Base-by-base conservation (phyloP, 1,140 invertebrate species). In the Eubasilissa regina region DNA sequence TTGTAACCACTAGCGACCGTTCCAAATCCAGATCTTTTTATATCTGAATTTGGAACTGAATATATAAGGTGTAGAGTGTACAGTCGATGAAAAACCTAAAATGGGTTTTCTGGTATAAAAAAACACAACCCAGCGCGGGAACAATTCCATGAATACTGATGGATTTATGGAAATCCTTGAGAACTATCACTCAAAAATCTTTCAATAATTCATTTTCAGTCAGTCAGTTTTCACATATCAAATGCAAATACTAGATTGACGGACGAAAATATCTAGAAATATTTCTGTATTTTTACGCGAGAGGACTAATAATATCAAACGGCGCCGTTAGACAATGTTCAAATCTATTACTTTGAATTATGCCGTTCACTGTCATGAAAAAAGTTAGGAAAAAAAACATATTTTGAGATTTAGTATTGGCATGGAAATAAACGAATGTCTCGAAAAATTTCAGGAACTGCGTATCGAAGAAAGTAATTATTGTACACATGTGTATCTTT, bases 181-280 rank as follows among this genome's bases (percentile, higher is more conserved):
- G 11, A 64, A 64, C 60, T 64, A 64, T 64, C 60, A 43, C 35
- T 35, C 13, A n/a, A 43, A 15, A 64, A 35, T 43, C 60, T 64
- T 43, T 64, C 60, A 64, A 64, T 64, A 64, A 64, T 64, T 64
- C 60, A 64, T 64, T 35, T n/a, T 64, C 60, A 35, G 25, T 35
- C 25, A 35, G 60, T 64, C 60, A 35, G 60, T 6, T 43, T 64
- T 15, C 0, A 6, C 10, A 25, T 25, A 43, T 64, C 13, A 64
- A 43, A 64, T 64, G 60, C 60, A 64, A 64, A 64, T 64, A 7
- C 35, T 11, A 12, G 25, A 25, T 8, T 19, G 60, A 64, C 35
- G 60, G 35, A n/a, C 25, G 25, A 19, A 43, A 25, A 35, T n/a
- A 12, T 25, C 10, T 10, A 25, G 12, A 35, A 25, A n/a, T n/a